These are phyloP conservation scores for Plotosus lineatus DNA, from an alignment of 2,113 vertebrate genomes.

Conservation along the genomic window DNA sequence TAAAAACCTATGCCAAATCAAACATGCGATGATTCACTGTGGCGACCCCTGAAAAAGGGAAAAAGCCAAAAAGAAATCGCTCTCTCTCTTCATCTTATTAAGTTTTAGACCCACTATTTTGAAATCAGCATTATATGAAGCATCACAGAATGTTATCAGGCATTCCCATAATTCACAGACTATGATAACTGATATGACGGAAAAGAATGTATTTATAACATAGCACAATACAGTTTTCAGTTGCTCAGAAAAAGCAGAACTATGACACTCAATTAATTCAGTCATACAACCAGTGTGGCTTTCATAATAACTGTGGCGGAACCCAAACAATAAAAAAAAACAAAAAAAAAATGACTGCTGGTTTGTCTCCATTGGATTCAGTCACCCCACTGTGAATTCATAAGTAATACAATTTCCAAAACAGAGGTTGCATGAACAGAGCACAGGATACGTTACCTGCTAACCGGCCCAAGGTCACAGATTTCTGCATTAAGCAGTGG, in stretches of 20 bases:
- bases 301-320: background rate
- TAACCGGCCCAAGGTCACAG: slow-evolving; percentile 73
- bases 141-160: background rate
- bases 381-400: background rate
- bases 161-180: background rate
- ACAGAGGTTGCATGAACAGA: background rate
- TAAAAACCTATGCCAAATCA: too few species aligned
- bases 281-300: background rate
- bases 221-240: background rate
- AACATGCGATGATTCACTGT: too few species aligned
- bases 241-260: background rate
- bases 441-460: slow-evolving; percentile 63
- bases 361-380: background rate
- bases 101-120: too few species aligned
- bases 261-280: background rate
- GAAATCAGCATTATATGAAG: background rate
- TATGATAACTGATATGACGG: background rate
- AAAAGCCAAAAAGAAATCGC: too few species aligned
- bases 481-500: slow-evolving; percentile 88
- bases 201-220: background rate
- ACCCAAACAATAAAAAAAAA: too few species aligned
- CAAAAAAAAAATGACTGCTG: background rate
- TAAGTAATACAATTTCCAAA: background rate
- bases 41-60: too few species aligned
- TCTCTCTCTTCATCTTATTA: too few species aligned